Evolutionary conservation across 2,888 invertebrate species (phyloP), one percentile per base, ranked within the genome.

Genomic region (Eudemis profundana): DNA sequence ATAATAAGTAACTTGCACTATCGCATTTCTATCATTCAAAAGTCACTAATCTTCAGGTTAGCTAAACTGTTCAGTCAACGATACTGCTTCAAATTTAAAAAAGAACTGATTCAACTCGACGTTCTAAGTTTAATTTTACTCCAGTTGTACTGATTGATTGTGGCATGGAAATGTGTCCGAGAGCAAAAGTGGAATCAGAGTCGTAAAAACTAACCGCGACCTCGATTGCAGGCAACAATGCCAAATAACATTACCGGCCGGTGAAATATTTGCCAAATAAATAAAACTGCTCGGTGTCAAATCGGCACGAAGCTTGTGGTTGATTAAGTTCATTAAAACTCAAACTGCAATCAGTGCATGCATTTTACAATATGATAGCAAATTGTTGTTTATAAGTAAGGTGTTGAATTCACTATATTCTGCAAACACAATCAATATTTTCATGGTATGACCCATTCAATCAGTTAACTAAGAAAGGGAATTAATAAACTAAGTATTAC

Each of bases 131-230:
- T n/a, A n/a, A n/a, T n/a, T n/a, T n/a, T n/a, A n/a, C n/a, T n/a
- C n/a, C n/a, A n/a, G n/a, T n/a, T n/a, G n/a, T n/a, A n/a, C n/a
- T n/a, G n/a, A n/a, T n/a, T n/a, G n/a, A n/a, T n/a, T n/a, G n/a
- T n/a, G n/a, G n/a, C n/a, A 47, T 61, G 40, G 21, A 51, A 19
- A 40, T 47, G 14, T 36, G n/a, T n/a, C n/a, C n/a, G n/a, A n/a
- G n/a, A 44, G 36, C 51, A 54, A 17, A 51, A 21, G 10, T 40
- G 29, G 49, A 73, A 73, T 71, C 70, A 59, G 70, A 72, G 71
- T 66, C 69, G 72, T 69, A 68, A 69, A 71, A 75, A 75, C 74
- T 69, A 71, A 73, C 72, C 69, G 67, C 69, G 62, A 60, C 49
- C 56, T 56, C 56, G 61, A 64, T 70, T 53, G 46, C 59, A 61